Base-by-base conservation (phyloP, 1,140 invertebrate species). In the Sarcophaga peregrina region DNA sequence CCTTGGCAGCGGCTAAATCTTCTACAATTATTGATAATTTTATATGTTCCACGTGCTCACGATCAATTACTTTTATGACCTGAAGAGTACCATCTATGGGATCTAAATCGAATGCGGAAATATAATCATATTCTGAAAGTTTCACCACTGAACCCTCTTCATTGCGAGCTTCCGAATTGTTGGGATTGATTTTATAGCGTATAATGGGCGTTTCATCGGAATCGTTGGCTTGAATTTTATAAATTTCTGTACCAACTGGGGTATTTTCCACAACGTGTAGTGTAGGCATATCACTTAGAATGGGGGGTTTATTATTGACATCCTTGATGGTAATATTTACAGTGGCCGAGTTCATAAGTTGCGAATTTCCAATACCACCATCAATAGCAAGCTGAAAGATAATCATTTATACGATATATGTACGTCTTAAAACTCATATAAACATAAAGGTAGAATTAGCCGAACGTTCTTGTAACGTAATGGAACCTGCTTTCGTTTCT, bases 301-400 rank as follows among this genome's bases (percentile, higher is more conserved):
- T 90, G 0, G 97, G 97, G 0, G 93, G 92, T 89, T 98, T 98
- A 87, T 98, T 98, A 87, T 98, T 98, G 0, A 98, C 96, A 91
- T 98, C 97, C 11, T 95, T 92, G 82, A 98, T 96, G 0, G 94
- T 94, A 8, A 98, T 96, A 86, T 97, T 96, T 0, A 98, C 96
- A 0, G 94, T 91, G 9, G 95, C 94, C 5, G 93, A 91, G 1
- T 93, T 93, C 73, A 93, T 94, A 13, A 94, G 89, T 87, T 96
- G 95, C 46, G 96, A 94, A 20, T 94, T 93, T 11, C 97, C 96
- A 68, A 97, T 93, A 8, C 96, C 97, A 15, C 96, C 97, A 90
- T 98, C 97, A 52, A 98, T 91, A 0, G 97, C 97, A 20, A 95
- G 90, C 88, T 91, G 62, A 20, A 76, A 76, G 20, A 52, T 72